These are phyloP conservation scores for Drosophila prolongata DNA, from an alignment of 2,888 invertebrate genomes.

Conservation along the genomic window DNA sequence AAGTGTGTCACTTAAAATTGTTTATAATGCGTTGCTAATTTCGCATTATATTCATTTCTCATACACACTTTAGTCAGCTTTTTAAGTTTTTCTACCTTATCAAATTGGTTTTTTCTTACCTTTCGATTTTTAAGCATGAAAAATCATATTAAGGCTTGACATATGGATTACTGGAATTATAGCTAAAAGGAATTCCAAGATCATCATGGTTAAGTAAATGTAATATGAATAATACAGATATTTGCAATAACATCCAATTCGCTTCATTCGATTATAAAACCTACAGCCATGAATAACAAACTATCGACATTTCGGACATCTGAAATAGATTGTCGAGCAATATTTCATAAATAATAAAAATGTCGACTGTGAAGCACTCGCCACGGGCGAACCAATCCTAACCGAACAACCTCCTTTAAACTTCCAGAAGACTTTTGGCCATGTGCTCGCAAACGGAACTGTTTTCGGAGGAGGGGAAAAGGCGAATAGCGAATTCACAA, in stretches of 20 bases:
- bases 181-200: neutral
- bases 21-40: too few relatives aligned
- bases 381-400: constrained; percentile 29
- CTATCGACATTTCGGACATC: constrained; percentile 25
- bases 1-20: too few relatives aligned
- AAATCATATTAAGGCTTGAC: neutral
- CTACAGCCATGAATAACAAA: constrained; percentile 16
- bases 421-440: constrained; percentile 25
- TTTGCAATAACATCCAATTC: constrained; percentile 4
- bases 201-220: neutral
- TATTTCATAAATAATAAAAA: constrained; percentile 78
- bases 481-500: constrained; percentile 49
- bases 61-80: too few relatives aligned
- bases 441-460: constrained; percentile 37
- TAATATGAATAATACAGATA: neutral
- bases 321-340: constrained; percentile 28
- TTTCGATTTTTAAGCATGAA: neutral
- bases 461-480: constrained; percentile 28
- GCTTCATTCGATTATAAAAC: constrained; percentile 3
- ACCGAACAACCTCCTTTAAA: constrained; percentile 11
- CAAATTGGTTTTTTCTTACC: neutral
- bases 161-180: neutral
- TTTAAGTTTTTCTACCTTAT: too few relatives aligned
- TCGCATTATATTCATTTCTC: too few relatives aligned
- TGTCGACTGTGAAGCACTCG: constrained; percentile 66